Evolutionary conservation across 2,797 vertebrate species (phyloP).

Genomic region (Anguilla pacifica): DNA sequence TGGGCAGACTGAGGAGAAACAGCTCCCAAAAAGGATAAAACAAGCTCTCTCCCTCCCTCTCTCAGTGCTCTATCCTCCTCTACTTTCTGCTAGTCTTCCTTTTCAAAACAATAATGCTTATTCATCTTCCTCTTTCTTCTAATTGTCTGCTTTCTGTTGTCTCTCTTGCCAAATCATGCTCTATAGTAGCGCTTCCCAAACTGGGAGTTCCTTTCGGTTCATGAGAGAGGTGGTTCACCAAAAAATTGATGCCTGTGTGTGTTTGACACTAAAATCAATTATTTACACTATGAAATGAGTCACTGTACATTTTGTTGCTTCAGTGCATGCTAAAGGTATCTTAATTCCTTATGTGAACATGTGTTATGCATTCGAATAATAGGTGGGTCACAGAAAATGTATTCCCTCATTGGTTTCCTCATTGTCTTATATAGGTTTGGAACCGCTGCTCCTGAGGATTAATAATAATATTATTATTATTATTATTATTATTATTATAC

Average conservation of each 20-base stretch:
- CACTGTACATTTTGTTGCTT: too few species aligned
- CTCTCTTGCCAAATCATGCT: not conserved
- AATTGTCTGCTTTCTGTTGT: not conserved
- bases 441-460: not conserved
- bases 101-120: not conserved
- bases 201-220: not conserved
- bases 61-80: not conserved
- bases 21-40: constrained; percentile 21
- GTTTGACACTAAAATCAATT: not conserved
- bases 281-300: not conserved
- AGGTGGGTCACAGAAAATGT: not conserved
- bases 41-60: constrained; percentile 4
- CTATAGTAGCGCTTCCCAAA: not conserved
- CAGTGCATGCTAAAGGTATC: not conserved
- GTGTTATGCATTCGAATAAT: not conserved
- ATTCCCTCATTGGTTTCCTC: not conserved
- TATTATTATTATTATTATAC: not conserved
- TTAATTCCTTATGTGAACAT: not conserved
- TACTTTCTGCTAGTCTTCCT: not conserved
- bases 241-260: not conserved
- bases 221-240: not conserved
- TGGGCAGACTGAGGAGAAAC: constrained; percentile 7
- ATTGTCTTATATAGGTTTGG: too few species aligned
- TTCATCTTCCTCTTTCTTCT: not conserved
- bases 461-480: not conserved